Conservation (phyloP, 2,113 vertebrate species). For the Pheucticus melanocephalus region DNA sequence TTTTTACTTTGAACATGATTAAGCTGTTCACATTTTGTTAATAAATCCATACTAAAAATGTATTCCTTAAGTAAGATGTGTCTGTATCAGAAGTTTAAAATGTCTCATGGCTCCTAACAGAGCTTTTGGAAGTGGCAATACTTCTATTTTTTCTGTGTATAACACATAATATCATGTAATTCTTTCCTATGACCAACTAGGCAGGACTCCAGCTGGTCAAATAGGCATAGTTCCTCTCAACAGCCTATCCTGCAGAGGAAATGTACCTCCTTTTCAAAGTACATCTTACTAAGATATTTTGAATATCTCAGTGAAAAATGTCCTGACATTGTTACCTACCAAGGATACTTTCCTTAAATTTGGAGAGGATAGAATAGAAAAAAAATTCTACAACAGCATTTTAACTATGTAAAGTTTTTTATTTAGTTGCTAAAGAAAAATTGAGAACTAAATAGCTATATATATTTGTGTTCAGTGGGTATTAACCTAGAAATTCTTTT, state of each 20-base stretch:
- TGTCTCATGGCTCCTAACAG: background rate
- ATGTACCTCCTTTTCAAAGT: background rate
- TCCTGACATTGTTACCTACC: background rate
- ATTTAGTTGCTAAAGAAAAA: background rate
- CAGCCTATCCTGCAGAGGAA: background rate
- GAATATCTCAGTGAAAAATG: background rate
- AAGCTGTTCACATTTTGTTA: slow-evolving; percentile 55
- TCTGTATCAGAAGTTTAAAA: background rate
- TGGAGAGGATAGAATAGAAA: background rate
- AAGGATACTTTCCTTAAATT: background rate
- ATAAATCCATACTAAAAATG: slow-evolving; percentile 63
- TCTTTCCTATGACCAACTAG: background rate
- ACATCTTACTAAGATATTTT: background rate
- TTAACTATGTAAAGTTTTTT: background rate
- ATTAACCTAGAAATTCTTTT: background rate
- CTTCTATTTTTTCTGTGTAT: background rate
- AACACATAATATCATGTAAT: background rate
- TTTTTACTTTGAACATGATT: slow-evolving; percentile 65
- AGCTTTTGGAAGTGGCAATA: background rate
- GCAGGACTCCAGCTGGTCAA: background rate
- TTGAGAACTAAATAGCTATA: background rate
- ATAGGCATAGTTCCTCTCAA: background rate
- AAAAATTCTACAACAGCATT: background rate
- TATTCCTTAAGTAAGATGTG: background rate
- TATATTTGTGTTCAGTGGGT: background rate